Conservation (phyloP, 2,888 invertebrate genomes). For the Scaptomyza flava region DNA sequence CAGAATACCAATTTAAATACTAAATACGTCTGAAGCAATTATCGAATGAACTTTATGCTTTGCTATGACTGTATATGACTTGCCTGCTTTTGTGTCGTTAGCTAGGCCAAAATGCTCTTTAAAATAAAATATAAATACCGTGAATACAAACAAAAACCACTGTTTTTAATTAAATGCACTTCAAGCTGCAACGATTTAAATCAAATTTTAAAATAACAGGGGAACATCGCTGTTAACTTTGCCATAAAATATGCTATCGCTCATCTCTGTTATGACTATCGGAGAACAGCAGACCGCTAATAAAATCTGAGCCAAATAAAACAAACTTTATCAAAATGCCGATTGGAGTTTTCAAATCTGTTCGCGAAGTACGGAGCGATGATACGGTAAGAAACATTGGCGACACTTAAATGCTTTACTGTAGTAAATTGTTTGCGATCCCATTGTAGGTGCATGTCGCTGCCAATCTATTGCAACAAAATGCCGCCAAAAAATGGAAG, state of each 20-base stretch:
- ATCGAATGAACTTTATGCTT: too few species aligned
- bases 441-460: conserved; percentile 87
- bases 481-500: conserved; percentile 91
- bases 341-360: conserved; percentile 87
- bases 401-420: not conserved
- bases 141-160: not conserved
- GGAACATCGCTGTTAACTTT: not conserved
- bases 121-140: not conserved
- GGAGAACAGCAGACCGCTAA: conserved; percentile 12
- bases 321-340: conserved; percentile 86
- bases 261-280: not conserved
- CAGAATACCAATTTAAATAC: not conserved
- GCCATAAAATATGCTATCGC: not conserved
- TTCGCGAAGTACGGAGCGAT: conserved; percentile 91
- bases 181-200: not conserved
- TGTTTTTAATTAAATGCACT: not conserved
- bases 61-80: not conserved
- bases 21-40: too few species aligned
- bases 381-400: conserved; percentile 87
- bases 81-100: too few species aligned
- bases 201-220: not conserved
- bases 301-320: conserved; percentile 8
- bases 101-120: not conserved
- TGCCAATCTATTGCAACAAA: conserved; percentile 88
- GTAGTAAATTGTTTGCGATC: not conserved